A percentile compares a stretch with the other conserved stretches of the same genome.
Evolutionary conservation across 2,113 vertebrate species (phyloP).

Genomic region (Anguilla japonica): DNA sequence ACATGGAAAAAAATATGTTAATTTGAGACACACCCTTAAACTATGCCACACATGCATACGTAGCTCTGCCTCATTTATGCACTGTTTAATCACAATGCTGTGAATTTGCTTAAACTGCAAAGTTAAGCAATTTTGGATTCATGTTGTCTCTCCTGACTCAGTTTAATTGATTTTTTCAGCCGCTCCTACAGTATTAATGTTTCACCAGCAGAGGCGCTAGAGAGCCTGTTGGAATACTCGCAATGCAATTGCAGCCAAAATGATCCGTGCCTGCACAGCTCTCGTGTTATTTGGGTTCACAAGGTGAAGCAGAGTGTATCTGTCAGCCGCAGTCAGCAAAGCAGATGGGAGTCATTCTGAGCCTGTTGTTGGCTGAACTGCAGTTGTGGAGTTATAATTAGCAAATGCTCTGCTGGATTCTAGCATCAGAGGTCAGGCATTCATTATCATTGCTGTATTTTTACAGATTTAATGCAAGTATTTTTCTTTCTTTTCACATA

Average conservation of each 20-base stretch:
- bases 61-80: too few species aligned
- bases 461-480: slow-evolving; percentile 10
- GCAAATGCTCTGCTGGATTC: slow-evolving; percentile 45
- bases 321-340: slow-evolving; percentile 48
- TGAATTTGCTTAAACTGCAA: too few species aligned
- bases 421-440: slow-evolving; percentile 17
- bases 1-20: too few species aligned
- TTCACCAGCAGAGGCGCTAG: background rate
- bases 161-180: background rate
- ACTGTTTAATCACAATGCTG: too few species aligned
- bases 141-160: too few species aligned
- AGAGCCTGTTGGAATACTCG: background rate
- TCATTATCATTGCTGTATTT: slow-evolving; percentile 8
- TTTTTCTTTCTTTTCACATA: slow-evolving; percentile 3
- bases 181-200: background rate
- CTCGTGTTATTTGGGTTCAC: slow-evolving; percentile 34
- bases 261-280: background rate
- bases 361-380: slow-evolving; percentile 39
- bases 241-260: background rate
- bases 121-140: too few species aligned
- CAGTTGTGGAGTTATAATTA: slow-evolving; percentile 58
- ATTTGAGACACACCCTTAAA: too few species aligned
- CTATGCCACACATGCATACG: too few species aligned
- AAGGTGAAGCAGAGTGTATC: slow-evolving; percentile 37
- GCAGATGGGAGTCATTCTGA: slow-evolving; percentile 59